Evolutionary conservation across 2,888 invertebrate species (phyloP), one percentile per base, ranked within the genome.

Genomic region (Trilocha varians): DNA sequence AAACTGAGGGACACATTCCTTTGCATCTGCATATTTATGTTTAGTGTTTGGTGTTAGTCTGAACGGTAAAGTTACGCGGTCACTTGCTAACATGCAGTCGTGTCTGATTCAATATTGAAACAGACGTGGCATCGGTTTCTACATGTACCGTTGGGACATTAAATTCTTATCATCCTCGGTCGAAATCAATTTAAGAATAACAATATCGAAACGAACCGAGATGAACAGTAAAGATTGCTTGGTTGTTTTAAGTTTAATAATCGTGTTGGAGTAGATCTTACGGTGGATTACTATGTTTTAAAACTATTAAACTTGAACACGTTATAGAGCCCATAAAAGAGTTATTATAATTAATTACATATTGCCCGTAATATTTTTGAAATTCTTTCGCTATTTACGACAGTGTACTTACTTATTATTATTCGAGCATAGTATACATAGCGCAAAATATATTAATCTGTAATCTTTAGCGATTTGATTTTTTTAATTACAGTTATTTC

Each of bases 161-260:
- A 76, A 77, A 69, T 65, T 69, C 68, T 75, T 71, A 80, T 79
- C 74, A 69, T 62, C 67, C 59, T 62, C 57, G 61, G 65, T 65
- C 61, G 57, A 70, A 77, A 76, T 79, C 75, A 74, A 80, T 78
- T 76, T 70, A 53, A 64, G 67, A 62, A 59, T 59, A 62, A 74
- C 64, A 70, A 70, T 73, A 75, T 75, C 67, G 62, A 59, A 71
- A 64, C 70, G 67, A 65, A 70, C 62, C 62, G 55, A 65, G 72
- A 71, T 73, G 61, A 65, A 61, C 69, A 72, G 67, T 78, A 76
- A 73, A 78, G 77, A 78, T 78, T 74, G 65, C 53, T 57, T 49
- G 52, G 53, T 79, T 78, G 76, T 79, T 78, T 70, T 59, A 63
- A 60, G 68, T 69, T 70, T 74, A 67, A 70, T 74, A 74, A 66